phyloP scores from a whole-genome alignment of 2,797 vertebrate genomes.

The Helicolenus hilgendorfi region DNA sequence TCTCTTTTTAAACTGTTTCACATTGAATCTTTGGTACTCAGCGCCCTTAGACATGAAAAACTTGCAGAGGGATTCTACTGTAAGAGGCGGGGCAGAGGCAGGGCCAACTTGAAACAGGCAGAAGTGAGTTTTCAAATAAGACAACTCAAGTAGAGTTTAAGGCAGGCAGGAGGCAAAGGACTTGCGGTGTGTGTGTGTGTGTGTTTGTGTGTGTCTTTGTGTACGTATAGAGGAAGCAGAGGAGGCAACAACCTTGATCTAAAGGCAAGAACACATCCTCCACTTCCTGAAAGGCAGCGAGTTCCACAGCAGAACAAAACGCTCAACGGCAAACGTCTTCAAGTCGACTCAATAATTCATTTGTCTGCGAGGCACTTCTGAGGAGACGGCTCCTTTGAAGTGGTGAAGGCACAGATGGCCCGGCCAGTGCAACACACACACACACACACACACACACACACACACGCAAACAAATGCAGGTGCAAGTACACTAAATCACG shows the following conservation, averaged over 20 bases:
- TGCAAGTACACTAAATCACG: constrained; percentile 11
- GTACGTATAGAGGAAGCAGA: constrained; percentile 8
- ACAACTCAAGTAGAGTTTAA: constrained; percentile 4
- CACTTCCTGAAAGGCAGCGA: constrained; percentile 77
- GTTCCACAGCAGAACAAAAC: constrained; percentile 75
- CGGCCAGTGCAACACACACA: constrained; percentile 40
- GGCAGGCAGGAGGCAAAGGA: constrained; percentile 9
- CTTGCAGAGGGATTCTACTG: neutral
- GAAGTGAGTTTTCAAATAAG: constrained; percentile 36
- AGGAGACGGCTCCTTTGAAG: constrained; percentile 75
- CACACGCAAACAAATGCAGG: constrained; percentile 13
- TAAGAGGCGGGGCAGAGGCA: neutral
- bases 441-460: neutral
- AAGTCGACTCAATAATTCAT: constrained; percentile 83
- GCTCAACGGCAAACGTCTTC: constrained; percentile 63
- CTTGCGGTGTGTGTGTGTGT: neutral
- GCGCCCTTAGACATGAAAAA: neutral
- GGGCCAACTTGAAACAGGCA: constrained; percentile 1
- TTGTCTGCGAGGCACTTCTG: constrained; percentile 65
- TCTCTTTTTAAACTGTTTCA: constrained; percentile 7
- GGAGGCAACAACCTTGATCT: constrained; percentile 66
- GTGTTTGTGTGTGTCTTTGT: neutral
- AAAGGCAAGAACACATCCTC: constrained; percentile 61
- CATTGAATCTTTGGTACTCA: neutral
- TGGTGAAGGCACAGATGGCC: constrained; percentile 77